Conservation (phyloP, 2,797 vertebrate species). For the Novumbra hubbsi region DNA sequence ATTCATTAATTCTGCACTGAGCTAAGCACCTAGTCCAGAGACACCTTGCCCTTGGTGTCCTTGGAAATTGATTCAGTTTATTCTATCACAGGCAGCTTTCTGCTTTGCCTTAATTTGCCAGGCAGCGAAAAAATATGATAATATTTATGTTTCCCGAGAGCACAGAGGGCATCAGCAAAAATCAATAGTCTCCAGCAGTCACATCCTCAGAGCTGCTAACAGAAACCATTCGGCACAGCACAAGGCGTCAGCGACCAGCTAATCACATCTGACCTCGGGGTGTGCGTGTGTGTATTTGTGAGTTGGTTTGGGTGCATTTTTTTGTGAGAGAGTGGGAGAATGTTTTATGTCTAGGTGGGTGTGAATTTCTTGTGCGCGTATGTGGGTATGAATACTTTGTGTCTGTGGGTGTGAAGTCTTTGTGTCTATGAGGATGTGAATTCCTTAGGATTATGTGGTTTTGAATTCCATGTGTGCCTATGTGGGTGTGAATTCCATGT, state of each 20-base stretch:
- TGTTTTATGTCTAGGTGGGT: neutral
- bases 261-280: constrained; percentile 43
- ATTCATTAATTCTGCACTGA: constrained; percentile 33
- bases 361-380: neutral
- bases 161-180: constrained; percentile 43
- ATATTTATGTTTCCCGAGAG: constrained; percentile 52
- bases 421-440: neutral
- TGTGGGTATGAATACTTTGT: neutral
- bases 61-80: constrained; percentile 41
- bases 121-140: constrained; percentile 45
- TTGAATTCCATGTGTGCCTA: neutral
- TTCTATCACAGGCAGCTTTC: constrained; percentile 29
- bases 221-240: constrained; percentile 40
- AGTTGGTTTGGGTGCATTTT: neutral
- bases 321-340: neutral
- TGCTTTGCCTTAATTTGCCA: constrained; percentile 44
- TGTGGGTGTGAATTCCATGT: neutral
- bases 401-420: neutral
- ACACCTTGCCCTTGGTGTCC: constrained; percentile 31
- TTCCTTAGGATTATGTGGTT: neutral
- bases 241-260: constrained; percentile 20
- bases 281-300: constrained; percentile 29
- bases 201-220: constrained; percentile 45
- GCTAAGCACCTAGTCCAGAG: constrained; percentile 29
- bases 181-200: constrained; percentile 57